Evolutionary conservation across 2,888 invertebrate genomes (phyloP).

Genomic region (Hanleya hanleyi): DNA sequence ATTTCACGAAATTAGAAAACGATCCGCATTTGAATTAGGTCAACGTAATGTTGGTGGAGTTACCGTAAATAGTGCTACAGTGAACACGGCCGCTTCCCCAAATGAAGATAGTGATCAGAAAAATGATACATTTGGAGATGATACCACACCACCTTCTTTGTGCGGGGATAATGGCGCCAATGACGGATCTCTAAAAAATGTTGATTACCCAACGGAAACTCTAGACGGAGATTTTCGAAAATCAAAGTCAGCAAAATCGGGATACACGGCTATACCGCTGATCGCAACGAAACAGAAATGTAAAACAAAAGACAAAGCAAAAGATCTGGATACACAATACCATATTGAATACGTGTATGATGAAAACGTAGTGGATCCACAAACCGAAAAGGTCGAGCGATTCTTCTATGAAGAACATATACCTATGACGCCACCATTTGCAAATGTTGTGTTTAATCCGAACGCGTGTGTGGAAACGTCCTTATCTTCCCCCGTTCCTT

Average conservation of each 20-base stretch:
- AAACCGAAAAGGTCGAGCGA: constrained; percentile 65
- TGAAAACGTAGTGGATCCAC: constrained; percentile 65
- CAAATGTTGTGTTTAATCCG: constrained; percentile 7
- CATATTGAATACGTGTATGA: constrained; percentile 69
- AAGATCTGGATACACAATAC: constrained; percentile 14
- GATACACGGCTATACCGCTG: not conserved
- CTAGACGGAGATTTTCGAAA: not conserved
- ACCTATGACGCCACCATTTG: constrained; percentile 19
- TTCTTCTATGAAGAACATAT: constrained; percentile 62
- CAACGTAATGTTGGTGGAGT: constrained; percentile 53
- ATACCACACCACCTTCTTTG: constrained; percentile 6
- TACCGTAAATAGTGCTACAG: constrained; percentile 9
- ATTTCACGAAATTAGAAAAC: constrained; percentile 74
- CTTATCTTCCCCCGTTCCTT: not conserved
- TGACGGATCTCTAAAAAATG: not conserved
- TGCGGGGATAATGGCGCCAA: not conserved
- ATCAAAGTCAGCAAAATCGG: not conserved
- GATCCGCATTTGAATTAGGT: constrained; percentile 72
- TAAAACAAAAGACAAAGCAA: not conserved
- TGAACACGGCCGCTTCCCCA: not conserved
- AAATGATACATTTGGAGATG: constrained; percentile 4
- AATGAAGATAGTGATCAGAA: constrained; percentile 11
- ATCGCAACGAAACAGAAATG: not conserved
- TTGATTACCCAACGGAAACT: not conserved
- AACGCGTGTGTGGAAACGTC: constrained; percentile 17